Conservation (phyloP, 2,113 vertebrate genomes). For the Nestor notabilis region DNA sequence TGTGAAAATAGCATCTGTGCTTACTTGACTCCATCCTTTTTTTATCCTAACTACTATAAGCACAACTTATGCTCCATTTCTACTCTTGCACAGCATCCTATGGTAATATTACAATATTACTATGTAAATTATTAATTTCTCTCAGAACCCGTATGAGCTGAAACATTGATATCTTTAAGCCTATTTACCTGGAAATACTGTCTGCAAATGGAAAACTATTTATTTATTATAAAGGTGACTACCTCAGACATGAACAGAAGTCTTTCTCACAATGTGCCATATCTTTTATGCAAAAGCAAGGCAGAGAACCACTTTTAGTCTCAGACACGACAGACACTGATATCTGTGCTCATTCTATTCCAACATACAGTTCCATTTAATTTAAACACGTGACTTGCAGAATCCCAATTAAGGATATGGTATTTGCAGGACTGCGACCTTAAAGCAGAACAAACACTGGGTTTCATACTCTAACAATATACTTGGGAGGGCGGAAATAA, state of each 20-base stretch:
- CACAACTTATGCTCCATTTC: not conserved
- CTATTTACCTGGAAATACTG: not conserved
- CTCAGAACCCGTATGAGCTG: not conserved
- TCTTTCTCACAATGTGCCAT: not conserved
- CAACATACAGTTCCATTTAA: not conserved
- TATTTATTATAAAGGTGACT: not conserved
- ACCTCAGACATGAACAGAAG: not conserved
- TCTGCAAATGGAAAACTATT: not conserved
- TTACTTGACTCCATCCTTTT: not conserved
- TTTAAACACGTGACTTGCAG: not conserved
- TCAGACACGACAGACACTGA: not conserved
- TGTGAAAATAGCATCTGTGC: not conserved
- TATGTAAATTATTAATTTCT: not conserved
- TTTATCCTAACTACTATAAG: not conserved
- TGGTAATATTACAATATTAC: not conserved
- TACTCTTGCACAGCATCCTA: fast-evolving
- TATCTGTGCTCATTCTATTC: not conserved
- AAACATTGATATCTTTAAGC: not conserved
- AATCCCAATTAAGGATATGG: not conserved
- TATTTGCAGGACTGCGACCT: not conserved
- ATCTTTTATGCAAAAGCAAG: not conserved
- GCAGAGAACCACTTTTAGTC: not conserved
- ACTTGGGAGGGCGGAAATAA: not conserved
- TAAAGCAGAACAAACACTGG: not conserved
- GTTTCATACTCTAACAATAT: not conserved